Evolutionary conservation across 2,888 invertebrate genomes (phyloP), one percentile per base, ranked within the genome.

Genomic region (Stenichneumon culpator): DNA sequence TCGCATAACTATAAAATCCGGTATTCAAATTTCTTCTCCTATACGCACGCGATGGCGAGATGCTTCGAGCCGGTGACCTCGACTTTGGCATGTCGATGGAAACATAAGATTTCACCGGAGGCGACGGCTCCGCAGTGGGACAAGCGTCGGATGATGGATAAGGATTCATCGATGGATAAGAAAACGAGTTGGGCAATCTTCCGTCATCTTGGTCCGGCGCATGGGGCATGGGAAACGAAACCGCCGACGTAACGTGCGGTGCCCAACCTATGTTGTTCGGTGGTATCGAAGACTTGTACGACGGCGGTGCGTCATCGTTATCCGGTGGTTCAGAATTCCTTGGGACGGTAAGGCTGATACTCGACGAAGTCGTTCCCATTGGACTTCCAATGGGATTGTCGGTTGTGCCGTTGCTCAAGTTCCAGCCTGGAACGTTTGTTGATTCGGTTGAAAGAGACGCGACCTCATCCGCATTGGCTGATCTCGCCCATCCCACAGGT

Each of bases 281-380:
- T 3, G 89, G 89, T 47, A 83, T 82, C 39, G 91, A 86, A 19
- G 88, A 87, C 44, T 89, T 88, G 86, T 92, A 92, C 54, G 92
- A 90, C n/a, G 92, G 92, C 1, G 92, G 92, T n/a, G 91, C 91
- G 80, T 92, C 91, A 19, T 90, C 90, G 88, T 81, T 84, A 9
- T 77, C 39, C 28, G 84, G 79, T 67, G 79, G 65, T 57, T 36
- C 65, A 22, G 39, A 32, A 25, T 67, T 11, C n/a, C 28, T 67
- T 32, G 11, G 60, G 32, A 73, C 75, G 44, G 9, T 14, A 65
- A 36, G n/a, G 69, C 50, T 63, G 54, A n/a, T 19, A 47, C n/a
- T 36, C 11, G 44, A 74, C 85, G 16, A 69, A 67, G 36, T 60
- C 69, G 32, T 60, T n/a, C 74, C 63, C 47, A 63, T 65, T n/a